Base-by-base conservation (phyloP, 2,888 invertebrate genomes). In the Drosophila diplacantha region DNA sequence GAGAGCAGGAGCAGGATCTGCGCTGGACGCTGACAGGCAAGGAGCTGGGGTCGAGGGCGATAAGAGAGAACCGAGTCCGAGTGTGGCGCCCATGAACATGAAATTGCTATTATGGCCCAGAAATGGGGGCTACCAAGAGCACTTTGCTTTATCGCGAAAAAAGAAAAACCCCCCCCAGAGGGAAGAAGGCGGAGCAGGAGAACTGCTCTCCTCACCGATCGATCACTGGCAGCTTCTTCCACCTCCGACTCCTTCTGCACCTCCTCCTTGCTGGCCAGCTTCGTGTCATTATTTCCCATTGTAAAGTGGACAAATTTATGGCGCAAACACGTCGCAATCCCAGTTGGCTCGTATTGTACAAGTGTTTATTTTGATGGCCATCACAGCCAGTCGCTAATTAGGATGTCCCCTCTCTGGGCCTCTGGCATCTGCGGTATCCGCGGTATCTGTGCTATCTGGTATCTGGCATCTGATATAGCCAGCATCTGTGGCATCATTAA, bases 361-460 rank as follows among this genome's bases (percentile, higher is more conserved):
- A 84, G 83, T 82, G 79, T 84, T 84, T 84, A 84, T 84, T 85
- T 85, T 85, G 85, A 84, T 83, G 73, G 73, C 72, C 82, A 71
- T 58, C 41, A 56, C 82, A 73, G 77, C 65, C 72, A 69, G 69
- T 69, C 75, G 78, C 81, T 79, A 79, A 79, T 79, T 79, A 79
- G 78, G 83, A 72, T 51, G 82, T 79, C 73, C 75, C 46, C 53
- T 7, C 29, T 11, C 16, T 11, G 32, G 22, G 22, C n/a, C n/a
- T n/a, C n/a, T n/a, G n/a, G n/a, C n/a, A n/a, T n/a, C n/a, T n/a
- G n/a, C n/a, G n/a, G n/a, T n/a, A n/a, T n/a, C n/a, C n/a, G n/a
- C n/a, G n/a, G 43, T 31, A 37, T 24, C 65, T 37, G 29, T 12
- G 16, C 2, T 18, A 37, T 37, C 35, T 16, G 35, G 35, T 5